Evolutionary conservation across 2,797 vertebrate species (phyloP).

Genomic region (Rhabdophis nuchalis): DNA sequence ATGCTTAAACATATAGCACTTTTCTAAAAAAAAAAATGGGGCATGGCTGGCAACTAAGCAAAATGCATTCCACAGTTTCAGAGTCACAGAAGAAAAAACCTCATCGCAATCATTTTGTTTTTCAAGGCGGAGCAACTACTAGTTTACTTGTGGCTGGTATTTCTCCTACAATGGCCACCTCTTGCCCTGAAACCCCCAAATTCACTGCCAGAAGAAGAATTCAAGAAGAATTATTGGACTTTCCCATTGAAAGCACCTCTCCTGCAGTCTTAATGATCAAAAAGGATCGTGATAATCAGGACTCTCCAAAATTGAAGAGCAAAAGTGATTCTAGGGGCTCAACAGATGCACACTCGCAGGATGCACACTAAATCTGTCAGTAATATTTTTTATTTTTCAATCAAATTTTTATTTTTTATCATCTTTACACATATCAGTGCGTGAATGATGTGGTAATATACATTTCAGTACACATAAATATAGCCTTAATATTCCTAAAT

Average conservation of each 20-base stretch:
- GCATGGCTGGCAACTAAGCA: background rate
- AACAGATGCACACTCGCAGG: background rate
- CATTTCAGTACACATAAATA: too few relatives aligned
- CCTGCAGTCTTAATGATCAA: background rate
- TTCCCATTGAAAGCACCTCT: background rate
- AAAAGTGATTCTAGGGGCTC: background rate
- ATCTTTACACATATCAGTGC: too few relatives aligned
- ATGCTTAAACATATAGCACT: background rate
- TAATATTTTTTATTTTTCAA: background rate
- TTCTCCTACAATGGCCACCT: background rate
- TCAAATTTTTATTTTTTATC: too few relatives aligned
- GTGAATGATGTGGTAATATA: too few relatives aligned
- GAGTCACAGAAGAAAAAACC: background rate
- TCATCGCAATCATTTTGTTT: background rate
- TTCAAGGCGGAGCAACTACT: background rate
- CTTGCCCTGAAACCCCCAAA: background rate
- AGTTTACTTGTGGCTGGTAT: background rate
- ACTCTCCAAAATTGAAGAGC: background rate
- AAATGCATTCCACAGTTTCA: background rate
- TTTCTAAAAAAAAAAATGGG: background rate
- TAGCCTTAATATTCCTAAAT: too few relatives aligned
- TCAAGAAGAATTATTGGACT: background rate
- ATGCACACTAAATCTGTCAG: background rate
- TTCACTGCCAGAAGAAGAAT: background rate
- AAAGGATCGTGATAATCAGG: background rate